phyloP scores from a whole-genome alignment of 2,113 vertebrate genomes.

The Oncorhynchus tshawytscha region DNA sequence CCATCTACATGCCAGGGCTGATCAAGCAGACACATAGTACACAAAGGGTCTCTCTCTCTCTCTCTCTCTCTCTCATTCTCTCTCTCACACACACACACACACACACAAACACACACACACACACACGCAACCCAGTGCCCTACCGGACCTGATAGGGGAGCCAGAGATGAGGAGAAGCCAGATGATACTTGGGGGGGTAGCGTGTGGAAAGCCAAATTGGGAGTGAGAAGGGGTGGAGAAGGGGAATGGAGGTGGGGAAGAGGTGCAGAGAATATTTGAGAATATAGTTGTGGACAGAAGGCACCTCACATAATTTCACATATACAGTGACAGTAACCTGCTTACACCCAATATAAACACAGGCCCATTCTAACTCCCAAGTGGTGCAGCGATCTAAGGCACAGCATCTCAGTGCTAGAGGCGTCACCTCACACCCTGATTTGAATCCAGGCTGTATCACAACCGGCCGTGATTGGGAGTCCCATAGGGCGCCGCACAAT shows the following conservation, averaged over 20 bases:
- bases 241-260: neutral
- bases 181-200: neutral
- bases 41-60: neutral
- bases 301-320: neutral
- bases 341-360: neutral
- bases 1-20: neutral
- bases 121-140: neutral
- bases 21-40: neutral
- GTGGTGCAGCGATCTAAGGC: too few relatives aligned
- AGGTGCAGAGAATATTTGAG: neutral
- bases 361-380: neutral
- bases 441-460: too few relatives aligned
- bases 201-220: neutral
- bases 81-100: neutral
- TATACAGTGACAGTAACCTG: neutral
- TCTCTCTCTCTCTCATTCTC: too few relatives aligned
- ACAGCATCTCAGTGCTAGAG: too few relatives aligned
- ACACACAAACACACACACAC: conserved; percentile 1
- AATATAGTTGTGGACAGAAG: neutral
- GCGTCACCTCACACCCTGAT: too few relatives aligned
- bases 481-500: too few relatives aligned
- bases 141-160: neutral
- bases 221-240: neutral
- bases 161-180: neutral
- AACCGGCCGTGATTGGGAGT: too few relatives aligned